Percentiles rank a stretch among this genome's conserved stretches.
These are phyloP conservation scores for Mercenaria mercenaria DNA, from an alignment of 1,140 invertebrate genomes.

Conservation along the genomic window DNA sequence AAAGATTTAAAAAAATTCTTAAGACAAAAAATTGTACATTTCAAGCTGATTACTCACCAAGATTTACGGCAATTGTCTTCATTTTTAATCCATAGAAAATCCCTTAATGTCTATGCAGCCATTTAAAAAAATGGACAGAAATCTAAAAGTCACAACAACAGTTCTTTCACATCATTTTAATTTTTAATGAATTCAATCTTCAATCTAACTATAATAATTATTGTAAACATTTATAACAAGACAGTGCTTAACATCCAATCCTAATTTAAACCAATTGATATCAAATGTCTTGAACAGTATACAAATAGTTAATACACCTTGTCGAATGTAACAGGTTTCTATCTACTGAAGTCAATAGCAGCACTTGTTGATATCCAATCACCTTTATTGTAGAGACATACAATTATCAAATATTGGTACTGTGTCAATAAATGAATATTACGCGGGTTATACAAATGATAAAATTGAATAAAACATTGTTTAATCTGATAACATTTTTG, in stretches of 20 bases:
- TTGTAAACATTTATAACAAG: neutral
- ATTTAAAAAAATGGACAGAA: too few species aligned
- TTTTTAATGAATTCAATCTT: too few species aligned
- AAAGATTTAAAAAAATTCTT: too few species aligned
- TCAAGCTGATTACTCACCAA: neutral
- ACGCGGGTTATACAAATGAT: conserved; percentile 16
- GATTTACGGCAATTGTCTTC: neutral
- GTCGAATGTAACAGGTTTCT: conserved; percentile 24
- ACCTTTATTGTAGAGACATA: neutral
- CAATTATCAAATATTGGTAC: neutral
- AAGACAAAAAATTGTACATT: too few species aligned
- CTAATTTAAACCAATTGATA: conserved; percentile 30
- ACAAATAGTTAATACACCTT: neutral
- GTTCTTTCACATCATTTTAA: too few species aligned
- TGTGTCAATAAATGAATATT: conserved; percentile 19
- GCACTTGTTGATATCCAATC: conserved; percentile 1
- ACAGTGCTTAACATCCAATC: conserved; percentile 3
- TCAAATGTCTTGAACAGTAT: neutral
- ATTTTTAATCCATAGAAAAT: conserved; percentile 2
- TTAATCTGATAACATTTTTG: neutral
- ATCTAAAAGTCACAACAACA: too few species aligned
- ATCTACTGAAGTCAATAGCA: neutral
- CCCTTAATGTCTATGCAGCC: neutral
- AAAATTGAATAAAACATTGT: neutral
- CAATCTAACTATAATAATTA: neutral